Evolutionary conservation across 2,888 invertebrate genomes (phyloP).

Genomic region (Philereme transversata): DNA sequence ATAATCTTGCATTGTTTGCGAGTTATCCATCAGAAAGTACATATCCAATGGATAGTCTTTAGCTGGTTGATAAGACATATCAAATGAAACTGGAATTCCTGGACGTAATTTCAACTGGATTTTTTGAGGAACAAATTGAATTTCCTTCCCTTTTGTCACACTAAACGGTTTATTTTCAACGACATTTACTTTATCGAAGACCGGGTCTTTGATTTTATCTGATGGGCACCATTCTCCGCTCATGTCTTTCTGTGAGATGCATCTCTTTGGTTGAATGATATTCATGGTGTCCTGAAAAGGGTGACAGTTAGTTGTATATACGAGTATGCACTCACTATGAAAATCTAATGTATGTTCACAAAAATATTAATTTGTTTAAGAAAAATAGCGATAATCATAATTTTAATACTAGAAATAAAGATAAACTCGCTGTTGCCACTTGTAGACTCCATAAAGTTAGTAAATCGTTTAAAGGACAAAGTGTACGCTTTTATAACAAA

Average conservation of each 20-base stretch:
- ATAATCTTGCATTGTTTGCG: constrained; percentile 88
- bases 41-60: constrained; percentile 91
- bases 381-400: no score
- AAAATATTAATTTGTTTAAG: no score
- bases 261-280: constrained; percentile 40
- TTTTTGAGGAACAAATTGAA: constrained; percentile 84
- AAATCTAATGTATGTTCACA: no score
- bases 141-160: constrained; percentile 19
- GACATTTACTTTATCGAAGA: not conserved
- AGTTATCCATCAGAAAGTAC: constrained; percentile 93
- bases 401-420: no score
- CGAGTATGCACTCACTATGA: no score
- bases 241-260: constrained; percentile 40
- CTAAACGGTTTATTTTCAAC: constrained; percentile 35
- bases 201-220: constrained; percentile 40
- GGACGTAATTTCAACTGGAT: constrained; percentile 76
- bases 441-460: no score
- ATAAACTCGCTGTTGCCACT: no score
- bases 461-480: no score
- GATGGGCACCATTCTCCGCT: constrained; percentile 50
- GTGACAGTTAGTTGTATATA: constrained; percentile 3
- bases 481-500: no score
- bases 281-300: constrained; percentile 42
- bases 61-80: constrained; percentile 85
- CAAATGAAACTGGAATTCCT: constrained; percentile 63